Evolutionary conservation across 2,797 vertebrate genomes (phyloP), one percentile per base, ranked within the genome.

Genomic region (Cyprinella venusta): DNA sequence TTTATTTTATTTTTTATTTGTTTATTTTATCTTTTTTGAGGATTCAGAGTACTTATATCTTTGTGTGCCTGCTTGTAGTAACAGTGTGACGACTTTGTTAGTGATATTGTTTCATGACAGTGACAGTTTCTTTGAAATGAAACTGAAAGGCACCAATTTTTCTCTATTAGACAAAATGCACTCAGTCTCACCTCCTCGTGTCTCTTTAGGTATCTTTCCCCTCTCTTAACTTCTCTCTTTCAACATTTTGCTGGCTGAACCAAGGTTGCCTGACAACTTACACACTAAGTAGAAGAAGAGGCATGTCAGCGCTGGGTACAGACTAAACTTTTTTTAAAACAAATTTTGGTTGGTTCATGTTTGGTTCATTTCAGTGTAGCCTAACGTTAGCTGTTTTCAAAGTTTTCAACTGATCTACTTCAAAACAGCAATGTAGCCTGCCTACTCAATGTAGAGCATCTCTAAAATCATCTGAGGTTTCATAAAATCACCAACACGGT

Each of bases 111-210:
- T 82, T 82, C 48, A 45, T 52, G 33, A 56, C 61, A 33, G 48
- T 76, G 71, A 56, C 61, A 76, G 61, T 56, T 75, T 75, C 21
- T 64, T 56, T 82, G 7, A 56, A 82, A 56, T 82, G 36, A 56
- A 56, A 82, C 42, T 82, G 36, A 56, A 67, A 56, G 59, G 18
- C 12, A 68, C 16, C n/a, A 4, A 45, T 76, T 76, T 76, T 12
- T 68, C 19, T 75, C 33, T 50, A 52, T 74, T 74, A 64, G 36
- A 65, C 15, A 21, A 64, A 81, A 64, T 50, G 59, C 18, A 74
- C 56, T 64, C 40, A 8, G 42, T 52, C 56, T 81, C 69, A 81
- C 69, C 69, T 81, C 69, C 69, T 81, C 30, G 40, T 64, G 10
- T 74, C 59, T 52, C 80, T 74, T 30, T 6, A 61, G 38, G 48